Base-by-base conservation (phyloP, 1,140 invertebrate genomes). In the Lanistes nyassanus region DNA sequence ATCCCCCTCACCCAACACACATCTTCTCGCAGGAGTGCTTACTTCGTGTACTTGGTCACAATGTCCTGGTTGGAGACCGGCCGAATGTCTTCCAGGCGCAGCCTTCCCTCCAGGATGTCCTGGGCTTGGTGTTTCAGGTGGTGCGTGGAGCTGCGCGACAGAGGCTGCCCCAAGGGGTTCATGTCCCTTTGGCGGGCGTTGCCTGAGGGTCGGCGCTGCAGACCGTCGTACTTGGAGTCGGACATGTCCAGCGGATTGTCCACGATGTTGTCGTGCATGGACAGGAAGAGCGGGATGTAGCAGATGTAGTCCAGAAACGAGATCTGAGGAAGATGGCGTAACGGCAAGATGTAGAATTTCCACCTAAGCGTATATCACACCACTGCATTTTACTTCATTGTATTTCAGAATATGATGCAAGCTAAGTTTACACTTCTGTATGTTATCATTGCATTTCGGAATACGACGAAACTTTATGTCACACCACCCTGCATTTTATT, bases 271-370 rank as follows among this genome's bases (percentile, higher is more conserved):
- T 87, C 86, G 74, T 87, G 86, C 82, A 86, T 84, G 16, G 86
- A 87, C 74, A 87, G 65, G 77, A 87, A 87, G 11, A 87, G 79
- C 7, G 86, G 86, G 39, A 87, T 86, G 77, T 87, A 87, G 68
- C 80, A 81, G 23, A 87, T 74, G 71, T 86, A 87, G 76, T 87
- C 86, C 51, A 87, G 80, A 78, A 87, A 87, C 1, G 83, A 84
- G 56, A 87, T 86, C 86, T 87, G 74, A 47, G 77, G 78, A 74
- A 13, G 19, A 76, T 26, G 16, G 16, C 34, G 66, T 5, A 23
- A 23, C 0, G n/a, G 53, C 13, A 55, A 16, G 53, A 55, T 55
- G n/a, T n/a, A n/a, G n/a, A n/a, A n/a, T n/a, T n/a, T n/a, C n/a
- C n/a, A n/a, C n/a, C n/a, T n/a, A n/a, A n/a, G n/a, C n/a, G n/a